Conservation (phyloP, 2,888 invertebrate genomes). For the Aethes cnicana region DNA sequence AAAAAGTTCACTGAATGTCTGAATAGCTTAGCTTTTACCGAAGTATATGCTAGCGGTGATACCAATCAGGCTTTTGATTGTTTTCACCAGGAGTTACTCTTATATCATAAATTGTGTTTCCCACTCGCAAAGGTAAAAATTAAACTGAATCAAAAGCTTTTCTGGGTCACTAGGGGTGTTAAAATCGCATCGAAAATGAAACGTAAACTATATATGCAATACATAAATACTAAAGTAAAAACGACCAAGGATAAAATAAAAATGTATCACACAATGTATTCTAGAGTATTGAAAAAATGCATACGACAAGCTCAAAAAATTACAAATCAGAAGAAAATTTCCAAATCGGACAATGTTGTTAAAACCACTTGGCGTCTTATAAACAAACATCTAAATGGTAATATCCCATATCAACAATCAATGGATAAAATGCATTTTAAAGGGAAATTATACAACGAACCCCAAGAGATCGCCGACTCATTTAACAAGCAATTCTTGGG, state of each 20-base stretch:
- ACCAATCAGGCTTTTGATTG: neutral
- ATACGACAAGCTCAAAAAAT: neutral
- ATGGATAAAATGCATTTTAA: neutral
- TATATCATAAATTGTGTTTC: neutral
- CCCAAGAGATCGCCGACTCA: neutral
- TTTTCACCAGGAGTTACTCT: neutral
- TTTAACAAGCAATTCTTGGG: neutral
- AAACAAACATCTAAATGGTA: neutral
- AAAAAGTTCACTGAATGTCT: neutral
- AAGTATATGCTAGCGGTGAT: neutral
- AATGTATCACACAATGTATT: neutral
- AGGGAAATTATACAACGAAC: neutral
- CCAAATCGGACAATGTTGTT: neutral
- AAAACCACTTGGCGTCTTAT: neutral
- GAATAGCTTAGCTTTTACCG: neutral
- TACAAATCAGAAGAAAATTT: neutral
- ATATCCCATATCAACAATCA: neutral
- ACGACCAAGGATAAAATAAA: neutral
- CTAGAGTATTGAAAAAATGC: neutral
- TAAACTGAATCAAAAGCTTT: neutral
- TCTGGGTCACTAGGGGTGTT: neutral
- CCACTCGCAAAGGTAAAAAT: neutral
- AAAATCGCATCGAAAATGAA: neutral
- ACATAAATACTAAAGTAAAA: neutral
- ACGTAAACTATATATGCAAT: neutral